Evolutionary conservation across 2,888 invertebrate species (phyloP).

Genomic region (Tipula unca): DNA sequence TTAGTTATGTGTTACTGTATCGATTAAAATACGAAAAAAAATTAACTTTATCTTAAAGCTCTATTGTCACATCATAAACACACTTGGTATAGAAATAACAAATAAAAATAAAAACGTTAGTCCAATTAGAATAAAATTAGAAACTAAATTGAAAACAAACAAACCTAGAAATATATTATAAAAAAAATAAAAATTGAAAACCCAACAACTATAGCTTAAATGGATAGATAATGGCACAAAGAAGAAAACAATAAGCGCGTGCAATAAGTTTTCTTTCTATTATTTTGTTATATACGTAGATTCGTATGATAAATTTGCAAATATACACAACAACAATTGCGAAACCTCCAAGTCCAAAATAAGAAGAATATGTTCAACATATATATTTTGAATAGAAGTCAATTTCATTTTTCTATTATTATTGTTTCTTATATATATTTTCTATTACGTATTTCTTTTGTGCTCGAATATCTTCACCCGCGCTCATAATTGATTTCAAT

Average conservation of each 20-base stretch:
- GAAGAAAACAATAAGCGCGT: slow-evolving; percentile 14
- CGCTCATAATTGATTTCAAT: slow-evolving; percentile 10
- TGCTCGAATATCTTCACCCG: neutral
- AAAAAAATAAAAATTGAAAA: neutral
- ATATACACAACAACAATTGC: neutral
- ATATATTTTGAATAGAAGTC: neutral
- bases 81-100: neutral
- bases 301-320: neutral
- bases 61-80: neutral
- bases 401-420: neutral
- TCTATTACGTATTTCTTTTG: neutral
- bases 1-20: neutral
- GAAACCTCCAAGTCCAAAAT: neutral
- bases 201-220: neutral
- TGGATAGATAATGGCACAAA: neutral
- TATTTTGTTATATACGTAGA: neutral
- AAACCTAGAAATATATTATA: neutral
- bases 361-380: neutral
- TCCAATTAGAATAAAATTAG: slow-evolving; percentile 14
- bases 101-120: neutral
- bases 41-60: neutral
- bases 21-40: neutral
- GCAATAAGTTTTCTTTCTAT: neutral
- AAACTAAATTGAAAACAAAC: neutral
- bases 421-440: neutral